Conservation (phyloP, 2,797 vertebrate species). For the Dendrocincla fuliginosa region DNA sequence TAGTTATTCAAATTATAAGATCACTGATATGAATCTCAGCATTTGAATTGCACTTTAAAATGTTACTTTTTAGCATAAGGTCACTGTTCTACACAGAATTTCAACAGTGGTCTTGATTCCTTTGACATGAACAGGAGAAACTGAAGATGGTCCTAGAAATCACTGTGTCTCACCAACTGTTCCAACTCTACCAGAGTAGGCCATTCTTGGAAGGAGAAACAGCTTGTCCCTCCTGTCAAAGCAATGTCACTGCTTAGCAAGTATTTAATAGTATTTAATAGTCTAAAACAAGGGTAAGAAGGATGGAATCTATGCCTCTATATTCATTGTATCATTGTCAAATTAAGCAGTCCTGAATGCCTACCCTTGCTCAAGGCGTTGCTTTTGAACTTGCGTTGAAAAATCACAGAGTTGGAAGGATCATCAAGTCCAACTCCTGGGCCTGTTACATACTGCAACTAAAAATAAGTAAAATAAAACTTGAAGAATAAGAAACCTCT, state of each 20-base stretch:
- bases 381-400: background rate
- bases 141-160: background rate
- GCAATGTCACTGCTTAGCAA: background rate
- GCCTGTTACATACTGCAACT: background rate
- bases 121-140: background rate
- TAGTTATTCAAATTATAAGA: background rate
- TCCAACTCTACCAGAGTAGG: background rate
- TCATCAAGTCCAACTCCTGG: background rate
- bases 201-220: background rate
- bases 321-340: background rate
- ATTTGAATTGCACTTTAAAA: background rate
- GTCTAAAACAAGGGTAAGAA: background rate
- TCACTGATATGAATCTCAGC: accelerated
- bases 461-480: background rate
- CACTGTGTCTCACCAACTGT: background rate
- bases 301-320: background rate
- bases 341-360: background rate
- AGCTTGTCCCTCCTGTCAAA: background rate
- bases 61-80: background rate
- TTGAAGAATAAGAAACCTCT: background rate
- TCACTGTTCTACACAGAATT: background rate
- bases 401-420: background rate
- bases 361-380: background rate
- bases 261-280: background rate
- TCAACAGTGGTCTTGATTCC: background rate